Evolutionary conservation across 2,888 invertebrate species (phyloP).

Genomic region (Rhabditoides inermis): DNA sequence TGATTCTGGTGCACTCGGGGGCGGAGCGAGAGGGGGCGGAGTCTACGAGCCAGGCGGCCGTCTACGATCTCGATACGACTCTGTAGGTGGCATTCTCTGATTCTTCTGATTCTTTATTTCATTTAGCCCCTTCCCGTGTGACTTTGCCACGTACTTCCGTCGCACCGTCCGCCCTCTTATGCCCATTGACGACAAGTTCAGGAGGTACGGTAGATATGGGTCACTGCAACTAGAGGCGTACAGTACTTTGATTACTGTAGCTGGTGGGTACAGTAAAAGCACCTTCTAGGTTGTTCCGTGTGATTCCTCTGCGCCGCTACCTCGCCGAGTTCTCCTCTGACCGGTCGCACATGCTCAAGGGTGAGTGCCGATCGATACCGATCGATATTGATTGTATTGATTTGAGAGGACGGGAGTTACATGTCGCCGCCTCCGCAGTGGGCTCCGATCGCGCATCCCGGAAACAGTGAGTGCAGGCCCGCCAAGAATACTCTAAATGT

Average conservation of each 20-base stretch:
- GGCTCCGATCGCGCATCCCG: no score
- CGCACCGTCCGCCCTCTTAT: slow-evolving; percentile 10
- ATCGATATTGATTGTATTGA: no score
- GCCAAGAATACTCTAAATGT: no score
- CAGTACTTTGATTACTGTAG: background rate
- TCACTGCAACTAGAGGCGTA: background rate
- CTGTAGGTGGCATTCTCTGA: no score
- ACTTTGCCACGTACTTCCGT: slow-evolving; percentile 12
- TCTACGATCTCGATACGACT: slow-evolving; percentile 23
- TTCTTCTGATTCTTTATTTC: no score
- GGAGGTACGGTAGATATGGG: background rate
- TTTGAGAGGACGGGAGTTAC: no score
- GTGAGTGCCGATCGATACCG: no score
- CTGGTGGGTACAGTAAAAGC: no score
- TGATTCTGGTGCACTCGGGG: slow-evolving; percentile 14
- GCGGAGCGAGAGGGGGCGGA: background rate
- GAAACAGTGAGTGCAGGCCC: no score
- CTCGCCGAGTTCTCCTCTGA: slow-evolving; percentile 16
- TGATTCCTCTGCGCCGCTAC: slow-evolving; percentile 11
- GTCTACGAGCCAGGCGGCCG: background rate
- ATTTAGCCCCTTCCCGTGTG: slow-evolving; percentile 16
- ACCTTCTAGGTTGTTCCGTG: slow-evolving; percentile 19
- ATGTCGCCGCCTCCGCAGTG: no score
- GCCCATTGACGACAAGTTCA: slow-evolving; percentile 6
- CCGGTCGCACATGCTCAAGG: slow-evolving; percentile 27